Percentiles rank a stretch among this genome's conserved stretches.
Conservation (phyloP, 1,140 invertebrate genomes). For the Heliconius congener region DNA sequence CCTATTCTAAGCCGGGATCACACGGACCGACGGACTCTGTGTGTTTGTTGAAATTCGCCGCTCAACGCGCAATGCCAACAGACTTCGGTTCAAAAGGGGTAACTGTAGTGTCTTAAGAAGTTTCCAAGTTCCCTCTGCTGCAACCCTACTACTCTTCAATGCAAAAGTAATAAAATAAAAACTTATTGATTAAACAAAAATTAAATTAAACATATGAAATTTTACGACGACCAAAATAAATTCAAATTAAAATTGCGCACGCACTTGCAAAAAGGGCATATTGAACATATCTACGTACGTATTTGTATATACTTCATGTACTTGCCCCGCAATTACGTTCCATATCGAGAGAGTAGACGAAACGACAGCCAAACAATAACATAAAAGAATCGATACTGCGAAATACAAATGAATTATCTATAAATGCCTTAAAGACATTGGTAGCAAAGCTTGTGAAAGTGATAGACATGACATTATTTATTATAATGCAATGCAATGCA, state of each 20-base stretch:
- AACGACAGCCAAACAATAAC: slow-evolving; percentile 71
- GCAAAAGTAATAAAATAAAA: too few species aligned
- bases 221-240: background rate
- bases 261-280: background rate
- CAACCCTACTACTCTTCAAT: too few species aligned
- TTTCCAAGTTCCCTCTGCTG: too few species aligned
- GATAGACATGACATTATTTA: slow-evolving; percentile 21
- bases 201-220: background rate
- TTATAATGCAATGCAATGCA: too few species aligned
- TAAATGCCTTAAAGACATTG: slow-evolving; percentile 76
- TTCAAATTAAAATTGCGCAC: background rate
- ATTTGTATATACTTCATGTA: slow-evolving; percentile 45
- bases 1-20: too few species aligned
- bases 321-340: slow-evolving; percentile 60
- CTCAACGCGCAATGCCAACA: too few species aligned
- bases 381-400: slow-evolving; percentile 71
- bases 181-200: too few species aligned
- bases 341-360: slow-evolving; percentile 58
- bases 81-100: too few species aligned
- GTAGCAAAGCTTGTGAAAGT: slow-evolving; percentile 41
- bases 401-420: slow-evolving; percentile 79
- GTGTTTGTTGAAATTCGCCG: too few species aligned
- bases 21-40: too few species aligned
- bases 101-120: too few species aligned
- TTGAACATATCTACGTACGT: slow-evolving; percentile 35